These are phyloP conservation scores for Pseudonaja textilis DNA, from an alignment of 2,113 vertebrate species.

Conservation along the genomic window DNA sequence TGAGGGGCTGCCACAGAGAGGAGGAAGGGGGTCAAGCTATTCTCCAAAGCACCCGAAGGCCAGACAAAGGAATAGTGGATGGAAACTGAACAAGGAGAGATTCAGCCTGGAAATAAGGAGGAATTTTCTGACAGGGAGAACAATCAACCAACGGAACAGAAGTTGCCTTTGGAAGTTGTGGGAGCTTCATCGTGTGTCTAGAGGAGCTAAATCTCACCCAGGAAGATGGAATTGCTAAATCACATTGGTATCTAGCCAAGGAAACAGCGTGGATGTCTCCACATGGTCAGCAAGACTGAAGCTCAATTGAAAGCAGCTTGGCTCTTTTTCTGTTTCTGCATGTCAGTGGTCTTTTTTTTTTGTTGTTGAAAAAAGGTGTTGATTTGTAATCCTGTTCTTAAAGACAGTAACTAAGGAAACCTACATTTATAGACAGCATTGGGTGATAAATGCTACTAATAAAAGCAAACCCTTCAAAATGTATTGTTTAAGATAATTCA, in stretches of 20 bases:
- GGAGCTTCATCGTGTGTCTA: neutral
- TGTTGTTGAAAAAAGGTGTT: neutral
- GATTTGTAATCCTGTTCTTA: neutral
- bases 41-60: no score
- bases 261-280: neutral
- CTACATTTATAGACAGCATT: neutral
- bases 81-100: no score
- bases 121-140: no score
- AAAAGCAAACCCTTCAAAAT: constrained; percentile 10
- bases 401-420: constrained; percentile 35
- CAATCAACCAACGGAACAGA: no score
- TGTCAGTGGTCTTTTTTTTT: neutral
- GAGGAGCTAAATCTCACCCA: neutral
- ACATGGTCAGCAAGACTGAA: neutral
- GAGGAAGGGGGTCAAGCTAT: no score
- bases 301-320: neutral
- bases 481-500: neutral
- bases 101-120: no score
- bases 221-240: neutral
- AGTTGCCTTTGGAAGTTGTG: no score
- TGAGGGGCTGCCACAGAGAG: no score
- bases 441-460: constrained; percentile 13
- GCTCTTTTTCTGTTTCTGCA: neutral
- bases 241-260: neutral
- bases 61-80: no score